Conservation (phyloP, 2,797 vertebrate genomes). For the Lepidocolaptes lacrymiger region DNA sequence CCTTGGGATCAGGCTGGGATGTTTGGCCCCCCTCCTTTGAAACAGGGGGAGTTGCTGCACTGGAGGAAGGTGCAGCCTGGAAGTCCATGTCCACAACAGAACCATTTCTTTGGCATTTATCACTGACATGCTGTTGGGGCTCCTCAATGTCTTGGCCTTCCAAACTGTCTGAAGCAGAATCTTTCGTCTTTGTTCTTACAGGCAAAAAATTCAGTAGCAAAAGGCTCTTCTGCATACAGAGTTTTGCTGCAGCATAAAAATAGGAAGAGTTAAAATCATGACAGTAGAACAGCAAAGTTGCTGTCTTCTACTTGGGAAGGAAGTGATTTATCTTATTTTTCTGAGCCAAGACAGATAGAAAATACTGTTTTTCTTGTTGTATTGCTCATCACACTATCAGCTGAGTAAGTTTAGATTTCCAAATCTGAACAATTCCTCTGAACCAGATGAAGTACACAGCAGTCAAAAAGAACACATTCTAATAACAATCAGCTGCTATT, state of each 20-base stretch:
- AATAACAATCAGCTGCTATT: neutral
- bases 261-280: neutral
- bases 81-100: slow-evolving; percentile 87
- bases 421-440: neutral
- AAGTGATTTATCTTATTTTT: neutral
- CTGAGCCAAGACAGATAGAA: neutral
- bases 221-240: slow-evolving; percentile 92
- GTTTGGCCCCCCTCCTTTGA: slow-evolving; percentile 14
- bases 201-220: slow-evolving; percentile 89
- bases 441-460: neutral
- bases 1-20: neutral
- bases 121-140: slow-evolving; percentile 1
- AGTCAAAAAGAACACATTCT: neutral
- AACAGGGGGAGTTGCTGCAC: neutral
- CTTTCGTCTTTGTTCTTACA: slow-evolving; percentile 59
- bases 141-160: slow-evolving; percentile 18
- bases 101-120: slow-evolving; percentile 72
- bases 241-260: slow-evolving; percentile 81
- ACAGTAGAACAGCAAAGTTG: neutral
- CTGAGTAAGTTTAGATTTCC: neutral
- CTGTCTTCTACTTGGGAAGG: neutral
- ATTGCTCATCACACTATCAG: neutral
- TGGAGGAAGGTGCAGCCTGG: slow-evolving; percentile 72
- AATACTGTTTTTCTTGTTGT: neutral
- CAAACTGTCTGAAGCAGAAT: slow-evolving; percentile 8